Evolutionary conservation across 2,888 invertebrate species (phyloP), one percentile per base, ranked within the genome.

Genomic region (Cosmia trapezina): DNA sequence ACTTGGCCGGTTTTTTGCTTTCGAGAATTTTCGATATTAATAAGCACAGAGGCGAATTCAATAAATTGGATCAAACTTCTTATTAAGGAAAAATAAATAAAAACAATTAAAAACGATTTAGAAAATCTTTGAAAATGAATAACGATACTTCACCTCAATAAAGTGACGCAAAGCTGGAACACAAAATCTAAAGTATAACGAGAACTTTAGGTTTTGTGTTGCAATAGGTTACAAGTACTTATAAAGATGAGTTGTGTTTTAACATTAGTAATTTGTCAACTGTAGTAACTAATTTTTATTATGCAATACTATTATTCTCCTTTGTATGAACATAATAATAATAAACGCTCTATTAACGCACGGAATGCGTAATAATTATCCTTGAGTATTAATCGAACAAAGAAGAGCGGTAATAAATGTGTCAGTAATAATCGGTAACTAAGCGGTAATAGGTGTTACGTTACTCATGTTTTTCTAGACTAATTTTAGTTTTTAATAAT

Each of bases 231-330:
- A 43, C 33, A n/a, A 80, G 47, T 33, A 49, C 2, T 19, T 33
- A 47, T 12, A 45, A 64, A 28, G 9, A 53, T 78, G 62, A 79
- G 28, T 62, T 61, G 33, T 33, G 14, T 33, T 41, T 22, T 28
- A 6, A 22, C 37, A 45, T 82, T 81, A 78, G 54, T 81, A 77
- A 78, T 77, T 56, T 22, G 22, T 41, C 17, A 22, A 33, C 17
- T 22, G 14, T 45, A 45, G 14, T 33, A 33, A 53, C 14, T 1
- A 37, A 17, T 49, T 59, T 14, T 43, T 49, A 57, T 80, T 73
- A 74, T 53, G 74, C 33, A 76, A 80, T 33, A 37, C 12, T 47
- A 33, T 53, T 41, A 41, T 43, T 37, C 47, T n/a, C 28, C 11
- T 71, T 67, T 64, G n/a, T 56, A 54, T 17, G 12, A 43, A 53